These are phyloP conservation scores for Dorcus hopei DNA, from an alignment of 2,888 invertebrate genomes.

Conservation along the genomic window DNA sequence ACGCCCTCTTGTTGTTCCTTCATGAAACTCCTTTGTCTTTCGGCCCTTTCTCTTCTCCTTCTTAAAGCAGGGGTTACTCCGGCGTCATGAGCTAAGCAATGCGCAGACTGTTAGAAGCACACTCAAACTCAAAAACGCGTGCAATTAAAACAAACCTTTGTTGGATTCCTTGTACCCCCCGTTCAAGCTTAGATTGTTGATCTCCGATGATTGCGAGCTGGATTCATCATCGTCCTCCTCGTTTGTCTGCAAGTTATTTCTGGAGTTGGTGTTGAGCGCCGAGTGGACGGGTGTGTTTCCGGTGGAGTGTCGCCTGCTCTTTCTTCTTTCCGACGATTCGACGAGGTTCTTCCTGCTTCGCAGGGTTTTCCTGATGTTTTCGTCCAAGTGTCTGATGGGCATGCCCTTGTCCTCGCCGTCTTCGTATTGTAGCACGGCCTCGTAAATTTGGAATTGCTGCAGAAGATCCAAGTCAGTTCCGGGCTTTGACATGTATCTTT, in stretches of 20 bases:
- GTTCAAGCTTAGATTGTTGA: constrained; percentile 53
- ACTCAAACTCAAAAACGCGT: background rate
- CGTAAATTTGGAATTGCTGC: constrained; percentile 92
- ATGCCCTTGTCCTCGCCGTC: constrained; percentile 74
- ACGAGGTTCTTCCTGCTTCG: constrained; percentile 63
- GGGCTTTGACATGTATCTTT: constrained; percentile 86
- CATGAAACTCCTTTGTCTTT: constrained; percentile 80
- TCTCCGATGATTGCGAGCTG: constrained; percentile 58
- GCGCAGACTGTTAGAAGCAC: background rate
- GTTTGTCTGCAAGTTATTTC: constrained; percentile 29
- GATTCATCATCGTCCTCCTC: constrained; percentile 55
- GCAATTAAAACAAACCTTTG: constrained; percentile 45
- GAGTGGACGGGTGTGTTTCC: constrained; percentile 57
- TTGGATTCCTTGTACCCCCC: constrained; percentile 57
- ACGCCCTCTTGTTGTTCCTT: constrained; percentile 74
- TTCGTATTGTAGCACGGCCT: constrained; percentile 86
- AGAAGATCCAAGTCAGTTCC: constrained; percentile 91
- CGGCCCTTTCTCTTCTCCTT: constrained; percentile 77
- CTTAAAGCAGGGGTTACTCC: constrained; percentile 79
- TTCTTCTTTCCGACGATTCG: constrained; percentile 68
- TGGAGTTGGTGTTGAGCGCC: constrained; percentile 29
- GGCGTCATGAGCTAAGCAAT: constrained; percentile 55
- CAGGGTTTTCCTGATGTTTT: constrained; percentile 69
- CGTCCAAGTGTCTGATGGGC: constrained; percentile 64
- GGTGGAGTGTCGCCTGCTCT: constrained; percentile 73